Evolutionary conservation across 2,797 vertebrate species (phyloP).

Genomic region (Sebastes taczanowskii): DNA sequence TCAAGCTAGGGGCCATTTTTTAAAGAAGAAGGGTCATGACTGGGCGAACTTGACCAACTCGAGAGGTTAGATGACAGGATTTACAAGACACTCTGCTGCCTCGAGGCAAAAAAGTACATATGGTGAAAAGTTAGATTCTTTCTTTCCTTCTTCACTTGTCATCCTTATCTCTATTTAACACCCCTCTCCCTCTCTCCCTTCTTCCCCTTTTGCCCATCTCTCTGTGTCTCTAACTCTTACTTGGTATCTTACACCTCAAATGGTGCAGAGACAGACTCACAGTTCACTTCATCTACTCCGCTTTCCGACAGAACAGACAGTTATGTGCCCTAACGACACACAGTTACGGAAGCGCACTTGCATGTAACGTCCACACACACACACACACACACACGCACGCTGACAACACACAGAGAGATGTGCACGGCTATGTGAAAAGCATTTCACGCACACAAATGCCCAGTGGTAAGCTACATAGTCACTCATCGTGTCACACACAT

Average conservation of each 20-base stretch:
- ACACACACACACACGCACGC: background rate
- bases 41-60: background rate
- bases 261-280: slow-evolving; percentile 63
- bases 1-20: background rate
- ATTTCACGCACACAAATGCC: slow-evolving; percentile 40
- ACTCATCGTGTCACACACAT: slow-evolving; percentile 9
- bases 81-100: background rate
- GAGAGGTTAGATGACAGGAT: background rate
- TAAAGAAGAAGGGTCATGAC: slow-evolving; percentile 12
- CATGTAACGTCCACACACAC: slow-evolving; percentile 15
- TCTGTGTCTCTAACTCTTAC: slow-evolving; percentile 43
- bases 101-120: background rate
- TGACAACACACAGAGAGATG: slow-evolving; percentile 11
- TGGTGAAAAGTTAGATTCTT: background rate
- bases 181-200: slow-evolving; percentile 2
- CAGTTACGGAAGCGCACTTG: slow-evolving; percentile 23
- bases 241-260: slow-evolving; percentile 64
- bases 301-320: slow-evolving; percentile 42
- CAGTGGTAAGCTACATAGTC: slow-evolving; percentile 38
- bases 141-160: slow-evolving; percentile 4
- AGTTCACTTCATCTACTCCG: slow-evolving; percentile 57
- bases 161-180: slow-evolving; percentile 46
- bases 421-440: slow-evolving; percentile 29
- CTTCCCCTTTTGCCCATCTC: slow-evolving; percentile 5
- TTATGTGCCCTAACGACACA: slow-evolving; percentile 39